Base-by-base conservation (phyloP, 2,797 vertebrate species). In the Zalophus californianus region DNA sequence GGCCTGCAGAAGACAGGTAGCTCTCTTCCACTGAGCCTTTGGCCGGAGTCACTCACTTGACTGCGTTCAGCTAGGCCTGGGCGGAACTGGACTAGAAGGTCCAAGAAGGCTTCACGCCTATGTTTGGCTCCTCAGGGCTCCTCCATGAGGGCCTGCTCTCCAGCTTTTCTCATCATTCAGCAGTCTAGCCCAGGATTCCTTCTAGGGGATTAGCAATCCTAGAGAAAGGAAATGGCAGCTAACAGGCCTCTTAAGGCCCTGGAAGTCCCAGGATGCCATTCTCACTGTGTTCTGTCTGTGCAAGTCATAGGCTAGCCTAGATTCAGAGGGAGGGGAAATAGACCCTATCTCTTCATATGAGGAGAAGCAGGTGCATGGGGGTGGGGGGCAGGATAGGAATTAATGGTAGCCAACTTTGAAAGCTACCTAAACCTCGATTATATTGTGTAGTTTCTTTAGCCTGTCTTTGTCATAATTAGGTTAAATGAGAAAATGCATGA, bases 11-110 rank as follows among this genome's bases (percentile, higher is more conserved):
- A 29, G 32, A 25, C 52, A 62, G 15, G 27, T 44, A 7, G 3
- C 38, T 79, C 25, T 6, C 1, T 90, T 58, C 12, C 8, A 32
- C 0, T 0, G 35, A 9, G 15, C 4, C 20, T 0, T 15, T 52
- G 23, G 25, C 32, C 21, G 7, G 12, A 79, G 9, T 50, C 32
- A 20, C 35, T 80, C 11, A 5, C 5, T 80, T 18, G 25, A 13
- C 14, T 66, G 14, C 7, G 2, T 85, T 75, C 38, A 11, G 2
- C 41, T 10, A 12, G 14, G 7, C 27, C 8, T 56, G 32, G n/a
- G 15, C 4, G 5, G 27, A n/a, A 11, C 52, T 27, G 18, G 13
- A 41, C 16, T 29, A n/a, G 27, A 56, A 44, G 14, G 41, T 41
- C 3, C 5, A 41, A 75, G 87, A 27, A 12, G 25, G 14, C 14